These are phyloP conservation scores for Lagorchestes hirsutus DNA, from an alignment of 2,797 vertebrate species.

Conservation along the genomic window DNA sequence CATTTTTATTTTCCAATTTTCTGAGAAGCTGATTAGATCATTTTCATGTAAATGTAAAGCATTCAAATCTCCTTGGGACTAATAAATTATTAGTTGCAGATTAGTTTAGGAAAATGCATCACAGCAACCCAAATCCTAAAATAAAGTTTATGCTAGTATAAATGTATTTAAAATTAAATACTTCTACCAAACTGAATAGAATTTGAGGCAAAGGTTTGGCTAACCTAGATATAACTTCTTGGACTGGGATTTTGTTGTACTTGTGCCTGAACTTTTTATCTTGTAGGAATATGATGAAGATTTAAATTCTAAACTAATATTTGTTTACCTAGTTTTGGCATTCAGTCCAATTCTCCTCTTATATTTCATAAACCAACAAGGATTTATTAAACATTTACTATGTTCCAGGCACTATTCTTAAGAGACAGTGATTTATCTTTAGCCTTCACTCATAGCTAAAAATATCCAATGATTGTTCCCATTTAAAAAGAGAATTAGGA, in stretches of 20 bases:
- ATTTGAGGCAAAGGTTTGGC: background rate
- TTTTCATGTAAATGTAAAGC: conserved; percentile 72
- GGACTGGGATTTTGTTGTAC: background rate
- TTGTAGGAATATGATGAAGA: background rate
- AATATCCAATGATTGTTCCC: background rate
- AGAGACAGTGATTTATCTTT: background rate
- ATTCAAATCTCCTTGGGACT: conserved; percentile 43
- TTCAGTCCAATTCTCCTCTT: background rate
- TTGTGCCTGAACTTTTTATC: background rate
- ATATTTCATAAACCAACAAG: background rate
- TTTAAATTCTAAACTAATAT: background rate
- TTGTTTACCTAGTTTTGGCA: background rate
- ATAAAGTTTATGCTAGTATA: conserved; percentile 44
- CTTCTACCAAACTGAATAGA: conserved; percentile 11
- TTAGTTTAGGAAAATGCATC: conserved; percentile 52
- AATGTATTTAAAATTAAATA: conserved; percentile 62
- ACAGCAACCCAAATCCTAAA: background rate
- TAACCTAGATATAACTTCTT: background rate
- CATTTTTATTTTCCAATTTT: conserved; percentile 30
- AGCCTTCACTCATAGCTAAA: background rate
- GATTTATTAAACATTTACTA: background rate
- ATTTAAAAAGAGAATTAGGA: background rate
- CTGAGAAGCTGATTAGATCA: conserved; percentile 67
- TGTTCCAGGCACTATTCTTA: background rate
- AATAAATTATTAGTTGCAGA: conserved; percentile 46